A percentile compares a stretch with the other conserved stretches of the same genome.
Evolutionary conservation across 2,797 vertebrate genomes (phyloP).

Genomic region (Lepilemur septentrionalis): DNA sequence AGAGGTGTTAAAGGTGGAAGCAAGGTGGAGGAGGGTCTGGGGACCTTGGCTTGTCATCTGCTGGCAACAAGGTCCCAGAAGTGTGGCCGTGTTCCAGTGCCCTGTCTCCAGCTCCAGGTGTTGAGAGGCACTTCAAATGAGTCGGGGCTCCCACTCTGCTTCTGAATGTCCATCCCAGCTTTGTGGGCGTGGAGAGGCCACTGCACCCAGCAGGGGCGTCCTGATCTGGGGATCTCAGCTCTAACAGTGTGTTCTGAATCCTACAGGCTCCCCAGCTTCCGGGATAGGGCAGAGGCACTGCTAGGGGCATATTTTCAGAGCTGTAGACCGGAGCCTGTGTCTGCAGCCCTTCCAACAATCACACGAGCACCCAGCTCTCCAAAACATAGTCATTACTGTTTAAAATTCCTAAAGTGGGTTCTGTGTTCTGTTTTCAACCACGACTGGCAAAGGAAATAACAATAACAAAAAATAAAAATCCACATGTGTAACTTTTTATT

Average conservation of each 20-base stretch:
- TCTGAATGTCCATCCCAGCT: neutral
- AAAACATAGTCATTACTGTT: neutral
- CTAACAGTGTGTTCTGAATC: neutral
- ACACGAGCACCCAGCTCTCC: neutral
- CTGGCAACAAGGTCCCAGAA: neutral
- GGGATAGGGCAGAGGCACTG: no score
- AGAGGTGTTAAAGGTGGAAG: neutral
- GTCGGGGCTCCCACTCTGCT: neutral
- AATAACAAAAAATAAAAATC: neutral
- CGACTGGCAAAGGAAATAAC: neutral
- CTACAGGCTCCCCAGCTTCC: neutral
- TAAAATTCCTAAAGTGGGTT: neutral
- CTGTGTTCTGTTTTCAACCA: neutral
- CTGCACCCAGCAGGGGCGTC: no score
- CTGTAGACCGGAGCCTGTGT: neutral
- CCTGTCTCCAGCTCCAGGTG: neutral
- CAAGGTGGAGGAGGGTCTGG: neutral
- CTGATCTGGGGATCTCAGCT: no score
- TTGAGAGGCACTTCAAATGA: neutral
- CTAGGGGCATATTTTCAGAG: neutral
- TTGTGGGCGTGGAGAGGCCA: neutral
- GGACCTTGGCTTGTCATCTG: neutral
- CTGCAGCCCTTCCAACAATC: neutral
- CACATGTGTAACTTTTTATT: neutral
- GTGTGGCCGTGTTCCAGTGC: no score